Evolutionary conservation across 2,888 invertebrate species (phyloP).

Genomic region (Hypomecis punctinalis): DNA sequence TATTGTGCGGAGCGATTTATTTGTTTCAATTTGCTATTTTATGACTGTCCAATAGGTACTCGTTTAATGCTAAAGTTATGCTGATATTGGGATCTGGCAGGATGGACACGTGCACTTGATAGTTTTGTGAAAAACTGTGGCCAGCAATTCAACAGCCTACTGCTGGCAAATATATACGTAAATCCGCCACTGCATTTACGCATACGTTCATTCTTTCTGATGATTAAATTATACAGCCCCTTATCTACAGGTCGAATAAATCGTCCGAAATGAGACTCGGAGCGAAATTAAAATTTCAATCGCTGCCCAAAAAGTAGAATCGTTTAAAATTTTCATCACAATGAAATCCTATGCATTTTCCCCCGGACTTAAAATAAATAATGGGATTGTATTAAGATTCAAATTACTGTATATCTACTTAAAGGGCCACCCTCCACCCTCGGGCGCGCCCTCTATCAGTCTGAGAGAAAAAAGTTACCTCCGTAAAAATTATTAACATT

Average conservation of each 20-base stretch:
- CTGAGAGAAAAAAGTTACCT: conserved; percentile 54
- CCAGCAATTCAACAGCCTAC: too few relatives aligned
- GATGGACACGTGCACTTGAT: too few relatives aligned
- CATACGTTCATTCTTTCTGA: too few relatives aligned
- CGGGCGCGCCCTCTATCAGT: conserved; percentile 66
- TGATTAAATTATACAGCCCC: too few relatives aligned
- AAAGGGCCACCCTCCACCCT: conserved; percentile 57
- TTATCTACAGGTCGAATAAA: conserved; percentile 37
- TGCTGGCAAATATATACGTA: too few relatives aligned
- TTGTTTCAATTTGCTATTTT: too few relatives aligned
- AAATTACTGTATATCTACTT: conserved; percentile 76
- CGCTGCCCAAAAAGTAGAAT: conserved; percentile 44
- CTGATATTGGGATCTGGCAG: too few relatives aligned
- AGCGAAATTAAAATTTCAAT: conserved; percentile 59
- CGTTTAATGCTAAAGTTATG: too few relatives aligned
- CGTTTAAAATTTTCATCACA: conserved; percentile 62
- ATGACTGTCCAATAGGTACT: too few relatives aligned
- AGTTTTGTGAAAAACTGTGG: too few relatives aligned
- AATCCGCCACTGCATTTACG: too few relatives aligned
- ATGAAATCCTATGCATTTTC: conserved; percentile 68
- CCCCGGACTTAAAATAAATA: conserved; percentile 75
- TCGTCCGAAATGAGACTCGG: conserved; percentile 45
- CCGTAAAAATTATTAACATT: conserved; percentile 75
- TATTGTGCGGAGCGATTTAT: too few relatives aligned
- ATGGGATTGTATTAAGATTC: conserved; percentile 77